These are phyloP conservation scores for Proterorhinus semilunaris DNA, from an alignment of 2,113 vertebrate genomes.

Conservation along the genomic window DNA sequence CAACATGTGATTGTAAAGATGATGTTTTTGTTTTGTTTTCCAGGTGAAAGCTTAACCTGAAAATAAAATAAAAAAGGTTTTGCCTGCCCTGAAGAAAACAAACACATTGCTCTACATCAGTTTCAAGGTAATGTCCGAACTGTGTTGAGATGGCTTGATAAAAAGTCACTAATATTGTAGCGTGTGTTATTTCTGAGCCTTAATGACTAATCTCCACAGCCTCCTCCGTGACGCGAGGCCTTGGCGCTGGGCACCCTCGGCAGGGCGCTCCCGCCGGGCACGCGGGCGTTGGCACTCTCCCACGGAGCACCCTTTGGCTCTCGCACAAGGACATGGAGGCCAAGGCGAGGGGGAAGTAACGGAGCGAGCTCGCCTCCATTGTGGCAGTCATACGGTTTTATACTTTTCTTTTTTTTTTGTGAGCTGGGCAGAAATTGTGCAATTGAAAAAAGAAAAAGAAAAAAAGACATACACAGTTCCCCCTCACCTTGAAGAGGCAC, in stretches of 20 bases:
- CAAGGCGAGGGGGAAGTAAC: slow-evolving; percentile 35
- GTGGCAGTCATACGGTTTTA: slow-evolving; percentile 24
- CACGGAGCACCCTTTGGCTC: slow-evolving; percentile 71
- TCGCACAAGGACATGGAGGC: slow-evolving; percentile 59
- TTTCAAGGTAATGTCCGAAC: no score
- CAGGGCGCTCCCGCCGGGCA: slow-evolving; percentile 50
- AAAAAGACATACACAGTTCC: slow-evolving; percentile 43
- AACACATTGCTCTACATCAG: no score
- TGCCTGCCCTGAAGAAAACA: no score
- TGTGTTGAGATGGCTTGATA: no score
- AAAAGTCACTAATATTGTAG: no score
- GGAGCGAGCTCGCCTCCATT: slow-evolving; percentile 18
- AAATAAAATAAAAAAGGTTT: no score
- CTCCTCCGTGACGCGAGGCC: slow-evolving; percentile 28
- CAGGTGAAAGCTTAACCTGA: no score
- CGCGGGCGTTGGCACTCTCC: slow-evolving; percentile 71
- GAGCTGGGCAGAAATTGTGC: slow-evolving; percentile 35
- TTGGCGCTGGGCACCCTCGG: slow-evolving; percentile 52
- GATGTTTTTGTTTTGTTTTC: no score
- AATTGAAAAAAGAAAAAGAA: slow-evolving; percentile 39
- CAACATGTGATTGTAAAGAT: no score
- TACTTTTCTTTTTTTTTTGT: slow-evolving; percentile 1
- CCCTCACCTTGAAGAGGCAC: slow-evolving; percentile 78
- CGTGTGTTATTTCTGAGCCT: no score
- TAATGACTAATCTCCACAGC: no score